These are phyloP conservation scores for Euglossa dilemma DNA, from an alignment of 1,140 invertebrate species.

Conservation along the genomic window DNA sequence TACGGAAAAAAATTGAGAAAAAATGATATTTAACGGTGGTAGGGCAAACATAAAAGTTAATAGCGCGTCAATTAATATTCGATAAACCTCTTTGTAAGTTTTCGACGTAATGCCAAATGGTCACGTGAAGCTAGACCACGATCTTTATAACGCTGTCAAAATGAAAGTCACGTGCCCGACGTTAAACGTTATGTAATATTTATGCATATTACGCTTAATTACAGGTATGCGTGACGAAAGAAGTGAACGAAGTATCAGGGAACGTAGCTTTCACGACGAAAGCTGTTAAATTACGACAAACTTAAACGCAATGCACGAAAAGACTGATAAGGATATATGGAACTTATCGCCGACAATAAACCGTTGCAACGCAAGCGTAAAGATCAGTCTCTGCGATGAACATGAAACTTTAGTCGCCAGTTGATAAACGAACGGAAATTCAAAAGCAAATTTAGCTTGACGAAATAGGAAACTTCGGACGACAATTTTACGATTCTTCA, in stretches of 20 bases:
- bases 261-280: neutral
- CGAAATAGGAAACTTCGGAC: neutral
- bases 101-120: neutral
- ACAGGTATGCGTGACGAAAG: conserved; percentile 20
- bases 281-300: neutral
- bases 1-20: too few species aligned
- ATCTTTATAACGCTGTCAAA: neutral
- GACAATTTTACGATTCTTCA: too few species aligned
- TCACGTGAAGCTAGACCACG: neutral
- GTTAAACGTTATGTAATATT: conserved; percentile 22
- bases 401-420: neutral
- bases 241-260: conserved; percentile 3
- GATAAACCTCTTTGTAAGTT: neutral
- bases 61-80: neutral
- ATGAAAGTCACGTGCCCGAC: neutral
- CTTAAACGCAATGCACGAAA: neutral
- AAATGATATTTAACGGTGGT: neutral
- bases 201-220: conserved; percentile 30
- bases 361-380: neutral
- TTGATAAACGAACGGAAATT: neutral
- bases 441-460: neutral
- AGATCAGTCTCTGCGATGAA: neutral
- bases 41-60: neutral
- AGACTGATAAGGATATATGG: neutral
- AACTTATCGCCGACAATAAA: neutral